These are phyloP conservation scores for Leptopilina syphax DNA, from an alignment of 2,888 invertebrate species.

Conservation along the genomic window DNA sequence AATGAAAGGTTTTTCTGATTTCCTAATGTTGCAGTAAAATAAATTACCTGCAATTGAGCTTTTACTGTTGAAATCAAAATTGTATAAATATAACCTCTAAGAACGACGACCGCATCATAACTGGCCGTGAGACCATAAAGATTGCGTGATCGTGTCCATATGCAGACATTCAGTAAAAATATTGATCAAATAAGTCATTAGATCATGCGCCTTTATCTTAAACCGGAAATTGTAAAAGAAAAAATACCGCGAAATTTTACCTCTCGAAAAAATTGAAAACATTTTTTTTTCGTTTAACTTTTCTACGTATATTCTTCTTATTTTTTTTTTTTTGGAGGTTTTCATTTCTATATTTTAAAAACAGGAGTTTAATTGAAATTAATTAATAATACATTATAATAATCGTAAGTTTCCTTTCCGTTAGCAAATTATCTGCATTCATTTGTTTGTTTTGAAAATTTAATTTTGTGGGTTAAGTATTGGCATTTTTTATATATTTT, in stretches of 20 bases:
- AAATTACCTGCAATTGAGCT: slow-evolving; percentile 22
- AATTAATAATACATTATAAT: no score
- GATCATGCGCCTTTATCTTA: slow-evolving; percentile 56
- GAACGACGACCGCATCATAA: slow-evolving; percentile 16
- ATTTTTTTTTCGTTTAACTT: background rate
- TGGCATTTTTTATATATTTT: no score
- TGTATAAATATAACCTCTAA: slow-evolving; percentile 1
- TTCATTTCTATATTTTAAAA: no score
- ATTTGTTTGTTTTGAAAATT: no score
- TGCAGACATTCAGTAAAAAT: slow-evolving; percentile 45
- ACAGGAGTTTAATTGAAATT: no score
- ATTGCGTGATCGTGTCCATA: slow-evolving; percentile 57
- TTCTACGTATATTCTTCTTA: no score
- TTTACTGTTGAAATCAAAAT: slow-evolving; percentile 15
- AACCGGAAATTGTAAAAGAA: background rate
- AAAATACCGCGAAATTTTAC: background rate
- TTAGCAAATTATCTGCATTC: no score
- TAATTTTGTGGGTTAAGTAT: no score
- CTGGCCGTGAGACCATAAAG: slow-evolving; percentile 41
- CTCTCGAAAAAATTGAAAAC: background rate
- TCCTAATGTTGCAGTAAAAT: slow-evolving; percentile 12
- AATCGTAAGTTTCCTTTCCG: no score
- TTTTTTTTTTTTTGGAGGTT: no score
- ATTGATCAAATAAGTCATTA: slow-evolving; percentile 61
- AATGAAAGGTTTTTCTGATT: background rate